These are phyloP conservation scores for Cenopis cana DNA, from an alignment of 2,888 invertebrate genomes.

Conservation along the genomic window DNA sequence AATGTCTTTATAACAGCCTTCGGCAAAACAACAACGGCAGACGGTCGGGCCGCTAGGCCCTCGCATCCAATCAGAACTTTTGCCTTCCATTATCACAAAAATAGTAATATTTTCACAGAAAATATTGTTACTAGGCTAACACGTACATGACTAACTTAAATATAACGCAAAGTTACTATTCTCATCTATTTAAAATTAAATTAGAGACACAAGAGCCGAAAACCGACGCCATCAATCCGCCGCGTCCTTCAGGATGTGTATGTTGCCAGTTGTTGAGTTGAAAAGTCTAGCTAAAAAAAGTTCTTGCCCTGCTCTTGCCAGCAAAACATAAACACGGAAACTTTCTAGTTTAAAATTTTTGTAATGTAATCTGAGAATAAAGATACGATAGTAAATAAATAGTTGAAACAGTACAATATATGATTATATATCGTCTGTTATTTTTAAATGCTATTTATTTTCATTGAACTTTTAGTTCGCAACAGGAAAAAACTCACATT, in stretches of 20 bases:
- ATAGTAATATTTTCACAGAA: slow-evolving; percentile 58
- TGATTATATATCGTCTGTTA: neutral
- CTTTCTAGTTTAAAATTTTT: neutral
- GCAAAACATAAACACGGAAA: neutral
- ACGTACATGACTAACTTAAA: slow-evolving; percentile 50
- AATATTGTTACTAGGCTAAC: slow-evolving; percentile 57
- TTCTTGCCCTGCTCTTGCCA: slow-evolving; percentile 1
- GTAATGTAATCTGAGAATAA: neutral
- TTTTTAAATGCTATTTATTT: neutral
- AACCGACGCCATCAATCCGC: slow-evolving; percentile 56
- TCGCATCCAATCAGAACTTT: slow-evolving; percentile 75
- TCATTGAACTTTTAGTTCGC: neutral
- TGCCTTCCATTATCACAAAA: slow-evolving; percentile 69
- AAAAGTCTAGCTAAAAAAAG: neutral
- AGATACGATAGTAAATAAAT: neutral
- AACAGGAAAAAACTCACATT: neutral
- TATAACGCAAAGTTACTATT: slow-evolving; percentile 28
- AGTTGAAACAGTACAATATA: neutral
- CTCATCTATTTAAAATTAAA: slow-evolving; percentile 44
- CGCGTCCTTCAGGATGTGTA: slow-evolving; percentile 43
- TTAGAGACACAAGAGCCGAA: slow-evolving; percentile 49
- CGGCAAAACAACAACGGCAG: slow-evolving; percentile 76
- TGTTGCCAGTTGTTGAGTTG: slow-evolving; percentile 29
- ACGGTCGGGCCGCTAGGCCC: slow-evolving; percentile 67
- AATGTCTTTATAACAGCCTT: slow-evolving; percentile 81